Conservation (phyloP, 2,888 invertebrate genomes). For the Cephus pygmeus region DNA sequence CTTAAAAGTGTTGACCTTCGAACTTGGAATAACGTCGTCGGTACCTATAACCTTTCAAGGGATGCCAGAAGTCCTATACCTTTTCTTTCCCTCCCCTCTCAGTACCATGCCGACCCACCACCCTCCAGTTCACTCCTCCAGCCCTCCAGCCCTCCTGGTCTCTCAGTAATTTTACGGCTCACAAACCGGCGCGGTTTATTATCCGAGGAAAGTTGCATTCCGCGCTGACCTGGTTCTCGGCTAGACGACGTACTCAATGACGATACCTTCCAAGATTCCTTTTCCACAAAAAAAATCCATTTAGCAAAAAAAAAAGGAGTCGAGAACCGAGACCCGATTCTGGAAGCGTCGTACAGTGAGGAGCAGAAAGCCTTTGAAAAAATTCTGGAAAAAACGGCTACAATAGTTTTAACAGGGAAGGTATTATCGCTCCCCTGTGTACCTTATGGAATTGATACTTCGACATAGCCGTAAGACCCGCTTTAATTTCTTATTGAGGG, state of each 20-base stretch:
- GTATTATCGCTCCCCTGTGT: too few relatives aligned
- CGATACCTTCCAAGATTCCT: not conserved
- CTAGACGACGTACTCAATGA: not conserved
- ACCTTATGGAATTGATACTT: not conserved
- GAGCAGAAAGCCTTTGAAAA: too few relatives aligned
- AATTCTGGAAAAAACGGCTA: too few relatives aligned
- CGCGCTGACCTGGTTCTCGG: conserved; percentile 30
- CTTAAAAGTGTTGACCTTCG: too few relatives aligned
- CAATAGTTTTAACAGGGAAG: too few relatives aligned
- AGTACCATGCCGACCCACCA: conserved; percentile 12
- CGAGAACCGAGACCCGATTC: not conserved
- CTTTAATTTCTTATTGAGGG: not conserved
- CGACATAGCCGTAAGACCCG: not conserved
- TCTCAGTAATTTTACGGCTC: conserved; percentile 40
- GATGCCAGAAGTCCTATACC: not conserved
- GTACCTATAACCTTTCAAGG: too few relatives aligned
- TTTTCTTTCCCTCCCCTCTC: conserved; percentile 23
- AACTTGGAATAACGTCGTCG: too few relatives aligned
- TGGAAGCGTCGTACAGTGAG: not conserved
- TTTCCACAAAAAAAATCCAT: not conserved
- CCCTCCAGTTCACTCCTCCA: conserved; percentile 12
- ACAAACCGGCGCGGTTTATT: conserved; percentile 39
- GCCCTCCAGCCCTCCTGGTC: conserved; percentile 31
- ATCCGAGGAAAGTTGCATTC: conserved; percentile 36
- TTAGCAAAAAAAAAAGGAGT: not conserved